A percentile compares a stretch with the other conserved stretches of the same genome.
phyloP scores from a whole-genome alignment of 2,888 invertebrate genomes.

The Palloptera scutellata region DNA sequence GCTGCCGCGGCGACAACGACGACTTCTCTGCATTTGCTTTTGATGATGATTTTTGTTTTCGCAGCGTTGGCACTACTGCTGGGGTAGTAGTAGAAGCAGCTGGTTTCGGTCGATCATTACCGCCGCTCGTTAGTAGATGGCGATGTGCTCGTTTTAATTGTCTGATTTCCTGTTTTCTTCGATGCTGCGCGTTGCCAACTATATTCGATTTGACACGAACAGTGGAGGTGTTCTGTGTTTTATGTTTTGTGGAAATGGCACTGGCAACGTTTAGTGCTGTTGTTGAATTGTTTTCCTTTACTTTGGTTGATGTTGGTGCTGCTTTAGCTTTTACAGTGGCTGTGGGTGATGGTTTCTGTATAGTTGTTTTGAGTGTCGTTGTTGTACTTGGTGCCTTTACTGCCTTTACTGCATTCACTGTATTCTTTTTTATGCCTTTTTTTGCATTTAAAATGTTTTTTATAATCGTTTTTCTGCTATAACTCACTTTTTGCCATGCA shows the following conservation, averaged over 20 bases:
- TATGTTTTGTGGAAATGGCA: too few relatives aligned
- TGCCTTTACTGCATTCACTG: constrained; percentile 18
- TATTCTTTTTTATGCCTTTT: constrained; percentile 31
- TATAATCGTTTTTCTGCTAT: constrained; percentile 46
- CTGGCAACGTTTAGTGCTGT: too few relatives aligned
- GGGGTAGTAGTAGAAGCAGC: constrained; percentile 5
- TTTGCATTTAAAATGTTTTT: constrained; percentile 30
- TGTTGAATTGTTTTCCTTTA: constrained; percentile 10
- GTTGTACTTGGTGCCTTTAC: constrained; percentile 13
- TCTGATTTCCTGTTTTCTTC: constrained; percentile 50
- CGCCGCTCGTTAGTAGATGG: constrained; percentile 61
- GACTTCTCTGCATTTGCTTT: too few relatives aligned
- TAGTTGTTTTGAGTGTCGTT: constrained; percentile 19
- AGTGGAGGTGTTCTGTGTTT: too few relatives aligned
- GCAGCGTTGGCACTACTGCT: constrained; percentile 30
- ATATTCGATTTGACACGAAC: neutral
- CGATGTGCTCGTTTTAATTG: constrained; percentile 62
- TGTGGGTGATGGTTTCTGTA: constrained; percentile 13
- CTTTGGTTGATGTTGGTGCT: constrained; percentile 21
- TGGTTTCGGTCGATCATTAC: constrained; percentile 46
- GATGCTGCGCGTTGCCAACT: constrained; percentile 46
- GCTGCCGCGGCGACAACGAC: neutral
- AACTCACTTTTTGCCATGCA: constrained; percentile 57
- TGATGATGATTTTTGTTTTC: constrained; percentile 18
- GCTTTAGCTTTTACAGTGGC: too few relatives aligned